A percentile compares a stretch with the other conserved stretches of the same genome.
Conservation (phyloP, 2,888 invertebrate genomes). For the Diaphora mendica region DNA sequence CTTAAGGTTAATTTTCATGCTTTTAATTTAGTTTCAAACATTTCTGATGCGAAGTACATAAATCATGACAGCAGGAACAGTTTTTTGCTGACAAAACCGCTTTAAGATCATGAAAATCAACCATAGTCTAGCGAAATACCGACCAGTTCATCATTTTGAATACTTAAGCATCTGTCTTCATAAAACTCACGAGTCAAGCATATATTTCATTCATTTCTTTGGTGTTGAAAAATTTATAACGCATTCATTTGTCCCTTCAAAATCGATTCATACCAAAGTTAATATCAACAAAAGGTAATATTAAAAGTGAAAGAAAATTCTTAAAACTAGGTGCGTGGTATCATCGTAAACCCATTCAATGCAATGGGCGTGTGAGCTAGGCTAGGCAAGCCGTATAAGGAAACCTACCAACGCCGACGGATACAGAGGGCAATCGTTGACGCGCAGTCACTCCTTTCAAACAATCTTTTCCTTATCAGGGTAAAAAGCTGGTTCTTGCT, state of each 20-base stretch:
- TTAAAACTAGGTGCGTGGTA: slow-evolving; percentile 17
- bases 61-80: neutral
- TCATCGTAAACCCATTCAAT: slow-evolving; percentile 45
- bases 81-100: neutral
- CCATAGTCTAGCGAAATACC: neutral
- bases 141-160: neutral
- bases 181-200: neutral
- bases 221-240: no score
- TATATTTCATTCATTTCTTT: neutral
- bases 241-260: neutral
- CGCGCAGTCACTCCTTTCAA: slow-evolving; percentile 41
- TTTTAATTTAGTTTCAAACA: neutral
- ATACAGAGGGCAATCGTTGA: slow-evolving; percentile 34
- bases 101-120: neutral
- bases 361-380: slow-evolving; percentile 54
- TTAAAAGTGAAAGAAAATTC: slow-evolving; percentile 1
- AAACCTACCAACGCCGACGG: slow-evolving; percentile 46
- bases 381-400: slow-evolving; percentile 57
- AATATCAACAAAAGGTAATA: neutral
- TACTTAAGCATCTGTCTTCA: neutral
- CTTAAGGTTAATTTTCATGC: slow-evolving; percentile 32
- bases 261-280: neutral
- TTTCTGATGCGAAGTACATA: no score
- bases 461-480: slow-evolving; percentile 35
- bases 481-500: slow-evolving; percentile 37